phyloP scores from a whole-genome alignment of 2,888 invertebrate species.

The Rhimphoctona megacephalus region DNA sequence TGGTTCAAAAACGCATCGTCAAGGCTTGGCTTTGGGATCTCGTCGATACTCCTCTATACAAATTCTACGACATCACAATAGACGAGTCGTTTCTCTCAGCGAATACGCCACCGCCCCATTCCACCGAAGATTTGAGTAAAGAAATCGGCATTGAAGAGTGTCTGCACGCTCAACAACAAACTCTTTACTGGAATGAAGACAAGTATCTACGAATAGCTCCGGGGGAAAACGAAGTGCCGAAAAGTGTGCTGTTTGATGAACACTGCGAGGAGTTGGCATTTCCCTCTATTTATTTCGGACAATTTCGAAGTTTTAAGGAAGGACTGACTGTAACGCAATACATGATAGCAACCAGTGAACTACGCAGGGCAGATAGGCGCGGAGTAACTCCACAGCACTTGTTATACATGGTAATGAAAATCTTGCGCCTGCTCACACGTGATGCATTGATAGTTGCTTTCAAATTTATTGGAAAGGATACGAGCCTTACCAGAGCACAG shows the following conservation, averaged over 20 bases:
- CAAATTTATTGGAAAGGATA: slow-evolving; percentile 74
- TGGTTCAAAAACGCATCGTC: slow-evolving; percentile 68
- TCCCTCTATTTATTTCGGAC: slow-evolving; percentile 82
- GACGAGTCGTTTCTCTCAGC: slow-evolving; percentile 10
- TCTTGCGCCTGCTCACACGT: slow-evolving; percentile 74
- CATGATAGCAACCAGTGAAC: slow-evolving; percentile 78
- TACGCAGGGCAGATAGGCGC: slow-evolving; percentile 18
- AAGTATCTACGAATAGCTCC: slow-evolving; percentile 59
- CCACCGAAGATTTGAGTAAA: no score
- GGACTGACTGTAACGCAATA: slow-evolving; percentile 76
- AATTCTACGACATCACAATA: slow-evolving; percentile 41
- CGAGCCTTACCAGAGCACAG: slow-evolving; percentile 75
- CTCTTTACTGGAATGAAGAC: slow-evolving; percentile 65
- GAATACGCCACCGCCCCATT: background rate
- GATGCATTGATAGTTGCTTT: slow-evolving; percentile 44
- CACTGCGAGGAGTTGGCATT: slow-evolving; percentile 83
- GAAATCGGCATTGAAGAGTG: slow-evolving; percentile 49
- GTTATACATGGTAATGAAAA: slow-evolving; percentile 76
- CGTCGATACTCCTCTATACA: slow-evolving; percentile 63
- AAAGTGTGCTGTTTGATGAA: slow-evolving; percentile 80
- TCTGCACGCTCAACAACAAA: slow-evolving; percentile 52
- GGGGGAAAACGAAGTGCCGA: slow-evolving; percentile 72
- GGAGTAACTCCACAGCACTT: slow-evolving; percentile 44
- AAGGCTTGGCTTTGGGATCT: slow-evolving; percentile 72
- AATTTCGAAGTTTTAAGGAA: slow-evolving; percentile 77